Evolutionary conservation across 2,888 invertebrate species (phyloP).

Genomic region (Acleris laterana): DNA sequence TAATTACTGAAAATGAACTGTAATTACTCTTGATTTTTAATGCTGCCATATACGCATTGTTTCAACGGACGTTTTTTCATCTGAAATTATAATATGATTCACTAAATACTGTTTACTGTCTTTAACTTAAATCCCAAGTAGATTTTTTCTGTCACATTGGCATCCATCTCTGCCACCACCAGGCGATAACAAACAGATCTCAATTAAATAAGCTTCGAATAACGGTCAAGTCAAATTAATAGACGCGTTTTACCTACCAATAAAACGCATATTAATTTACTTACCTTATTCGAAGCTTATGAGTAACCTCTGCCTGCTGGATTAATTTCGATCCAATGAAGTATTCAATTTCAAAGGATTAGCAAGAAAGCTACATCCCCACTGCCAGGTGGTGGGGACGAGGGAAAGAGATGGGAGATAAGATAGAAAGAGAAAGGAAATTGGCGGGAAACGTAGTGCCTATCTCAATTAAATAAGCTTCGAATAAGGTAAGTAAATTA

Average conservation of each 20-base stretch:
- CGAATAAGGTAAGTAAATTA: conserved; percentile 12
- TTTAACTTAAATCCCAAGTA: too few relatives aligned
- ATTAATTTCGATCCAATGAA: conserved; percentile 13
- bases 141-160: not conserved
- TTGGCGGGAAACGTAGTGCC: conserved; percentile 10
- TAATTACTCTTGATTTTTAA: too few relatives aligned
- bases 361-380: not conserved
- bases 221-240: too few relatives aligned
- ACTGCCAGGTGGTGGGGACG: conserved; percentile 4
- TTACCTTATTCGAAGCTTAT: not conserved
- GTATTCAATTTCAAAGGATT: not conserved
- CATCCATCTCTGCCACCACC: conserved; percentile 15
- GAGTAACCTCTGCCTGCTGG: conserved; percentile 8
- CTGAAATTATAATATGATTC: too few relatives aligned
- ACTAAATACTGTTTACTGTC: too few relatives aligned
- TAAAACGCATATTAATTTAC: too few relatives aligned
- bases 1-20: too few relatives aligned
- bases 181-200: too few relatives aligned
- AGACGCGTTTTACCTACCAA: too few relatives aligned
- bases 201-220: too few relatives aligned
- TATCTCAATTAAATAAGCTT: conserved; percentile 1
- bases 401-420: not conserved
- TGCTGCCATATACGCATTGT: too few relatives aligned
- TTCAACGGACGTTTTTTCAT: too few relatives aligned
- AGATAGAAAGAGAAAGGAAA: not conserved